Evolutionary conservation across 2,888 invertebrate genomes (phyloP).

Genomic region (Limnephilus auricula): DNA sequence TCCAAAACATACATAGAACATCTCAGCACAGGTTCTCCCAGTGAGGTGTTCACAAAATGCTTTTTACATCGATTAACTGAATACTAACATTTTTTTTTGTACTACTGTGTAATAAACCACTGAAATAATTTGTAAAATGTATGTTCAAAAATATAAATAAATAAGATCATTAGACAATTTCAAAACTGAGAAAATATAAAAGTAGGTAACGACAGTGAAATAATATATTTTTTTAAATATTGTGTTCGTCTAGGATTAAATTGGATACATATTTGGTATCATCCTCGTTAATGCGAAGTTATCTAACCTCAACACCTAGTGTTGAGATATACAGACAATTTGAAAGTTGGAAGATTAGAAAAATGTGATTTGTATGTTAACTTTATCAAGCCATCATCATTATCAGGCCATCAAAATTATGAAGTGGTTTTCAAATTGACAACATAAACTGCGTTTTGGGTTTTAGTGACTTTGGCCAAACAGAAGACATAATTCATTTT

Average conservation of each 20-base stretch:
- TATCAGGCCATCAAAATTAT: neutral
- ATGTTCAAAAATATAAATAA: too few relatives aligned
- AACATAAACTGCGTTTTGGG: neutral
- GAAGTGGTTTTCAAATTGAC: neutral
- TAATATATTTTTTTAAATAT: too few relatives aligned
- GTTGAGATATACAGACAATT: too few relatives aligned
- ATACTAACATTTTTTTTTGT: too few relatives aligned
- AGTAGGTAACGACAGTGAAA: too few relatives aligned
- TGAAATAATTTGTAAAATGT: too few relatives aligned
- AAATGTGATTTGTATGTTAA: neutral
- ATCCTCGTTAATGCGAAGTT: neutral
- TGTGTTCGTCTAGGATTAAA: neutral
- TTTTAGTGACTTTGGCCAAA: neutral
- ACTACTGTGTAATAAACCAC: too few relatives aligned
- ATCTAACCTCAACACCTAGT: neutral
- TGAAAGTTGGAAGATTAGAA: too few relatives aligned
- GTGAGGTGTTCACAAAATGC: too few relatives aligned
- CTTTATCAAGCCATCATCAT: neutral
- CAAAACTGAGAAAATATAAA: neutral
- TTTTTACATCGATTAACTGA: too few relatives aligned
- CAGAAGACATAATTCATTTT: neutral
- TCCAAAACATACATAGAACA: too few relatives aligned
- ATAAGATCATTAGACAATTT: neutral
- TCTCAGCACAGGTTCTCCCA: too few relatives aligned
- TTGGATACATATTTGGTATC: neutral